Evolutionary conservation across 2,797 vertebrate genomes (phyloP).

Genomic region (Cirrhinus molitorella): DNA sequence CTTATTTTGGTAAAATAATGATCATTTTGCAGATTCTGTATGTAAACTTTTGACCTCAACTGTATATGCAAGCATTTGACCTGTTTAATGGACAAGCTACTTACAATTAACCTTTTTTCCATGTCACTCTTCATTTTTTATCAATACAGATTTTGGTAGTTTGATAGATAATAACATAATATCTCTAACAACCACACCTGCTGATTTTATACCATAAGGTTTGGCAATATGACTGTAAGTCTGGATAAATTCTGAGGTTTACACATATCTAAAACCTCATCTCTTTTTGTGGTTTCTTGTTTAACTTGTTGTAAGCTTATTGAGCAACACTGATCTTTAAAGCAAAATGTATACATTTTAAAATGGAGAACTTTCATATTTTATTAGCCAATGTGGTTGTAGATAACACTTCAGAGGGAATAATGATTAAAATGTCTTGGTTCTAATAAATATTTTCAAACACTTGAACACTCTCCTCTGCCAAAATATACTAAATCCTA

Average conservation of each 20-base stretch:
- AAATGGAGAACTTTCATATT: neutral
- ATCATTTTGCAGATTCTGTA: no score
- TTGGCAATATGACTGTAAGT: no score
- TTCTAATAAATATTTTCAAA: neutral
- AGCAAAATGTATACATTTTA: neutral
- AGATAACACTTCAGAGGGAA: neutral
- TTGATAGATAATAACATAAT: neutral
- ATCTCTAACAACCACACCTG: neutral
- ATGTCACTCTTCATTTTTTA: neutral
- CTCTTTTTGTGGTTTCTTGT: neutral
- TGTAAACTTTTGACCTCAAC: no score
- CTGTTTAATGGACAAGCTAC: neutral
- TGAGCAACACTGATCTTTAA: neutral
- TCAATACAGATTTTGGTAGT: neutral
- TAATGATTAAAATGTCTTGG: neutral
- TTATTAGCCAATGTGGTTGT: neutral
- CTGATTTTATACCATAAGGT: no score
- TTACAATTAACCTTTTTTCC: neutral
- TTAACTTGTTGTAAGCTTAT: neutral
- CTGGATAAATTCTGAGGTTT: neutral
- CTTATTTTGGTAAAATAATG: no score
- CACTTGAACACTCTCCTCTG: neutral
- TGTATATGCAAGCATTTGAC: neutral
- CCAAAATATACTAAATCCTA: neutral
- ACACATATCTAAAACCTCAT: conserved; percentile 15